phyloP scores from a whole-genome alignment of 64 coral and sea anemone genomes.

The Montipora capricornis region DNA sequence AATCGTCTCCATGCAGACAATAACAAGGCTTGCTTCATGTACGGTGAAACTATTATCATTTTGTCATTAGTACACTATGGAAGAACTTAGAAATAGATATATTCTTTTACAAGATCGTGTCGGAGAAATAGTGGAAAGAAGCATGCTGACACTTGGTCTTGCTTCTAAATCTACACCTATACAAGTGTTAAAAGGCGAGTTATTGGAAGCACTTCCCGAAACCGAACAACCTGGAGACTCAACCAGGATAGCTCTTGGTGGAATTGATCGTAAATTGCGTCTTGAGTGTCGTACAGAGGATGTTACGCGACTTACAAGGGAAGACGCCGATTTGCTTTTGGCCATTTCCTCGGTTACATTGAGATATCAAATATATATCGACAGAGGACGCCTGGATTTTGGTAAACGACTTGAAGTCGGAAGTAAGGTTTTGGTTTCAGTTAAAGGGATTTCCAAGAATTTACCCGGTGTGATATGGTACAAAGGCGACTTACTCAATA shows the following conservation, averaged over 20 bases:
- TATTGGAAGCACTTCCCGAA: too few relatives aligned
- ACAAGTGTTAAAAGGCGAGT: too few relatives aligned
- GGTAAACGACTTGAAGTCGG: conserved; percentile 55
- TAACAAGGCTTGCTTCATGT: neutral
- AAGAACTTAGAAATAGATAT: conserved; percentile 55
- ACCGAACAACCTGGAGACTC: too few relatives aligned
- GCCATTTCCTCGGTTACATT: conserved; percentile 55
- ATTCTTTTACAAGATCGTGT: conserved; percentile 76
- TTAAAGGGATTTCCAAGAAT: conserved; percentile 30
- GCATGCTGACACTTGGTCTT: conserved; percentile 28
- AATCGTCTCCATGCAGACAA: neutral
- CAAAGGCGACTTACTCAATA: conserved; percentile 67
- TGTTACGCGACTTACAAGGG: conserved; percentile 45
- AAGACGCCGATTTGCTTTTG: conserved; percentile 76
- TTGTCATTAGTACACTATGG: conserved; percentile 8
- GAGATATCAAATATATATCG: conserved; percentile 49
- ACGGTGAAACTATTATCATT: neutral
- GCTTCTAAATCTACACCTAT: neutral
- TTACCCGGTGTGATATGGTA: conserved; percentile 79
- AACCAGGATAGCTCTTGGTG: too few relatives aligned
- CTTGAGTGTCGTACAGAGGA: neutral
- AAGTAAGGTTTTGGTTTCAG: conserved; percentile 70
- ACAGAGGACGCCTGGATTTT: conserved; percentile 68
- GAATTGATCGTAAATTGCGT: too few relatives aligned
- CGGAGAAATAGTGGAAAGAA: conserved; percentile 40